A percentile compares a stretch with the other conserved stretches of the same genome.
Conservation (phyloP, 2,797 vertebrate genomes). For the Sebastes steindachneri region DNA sequence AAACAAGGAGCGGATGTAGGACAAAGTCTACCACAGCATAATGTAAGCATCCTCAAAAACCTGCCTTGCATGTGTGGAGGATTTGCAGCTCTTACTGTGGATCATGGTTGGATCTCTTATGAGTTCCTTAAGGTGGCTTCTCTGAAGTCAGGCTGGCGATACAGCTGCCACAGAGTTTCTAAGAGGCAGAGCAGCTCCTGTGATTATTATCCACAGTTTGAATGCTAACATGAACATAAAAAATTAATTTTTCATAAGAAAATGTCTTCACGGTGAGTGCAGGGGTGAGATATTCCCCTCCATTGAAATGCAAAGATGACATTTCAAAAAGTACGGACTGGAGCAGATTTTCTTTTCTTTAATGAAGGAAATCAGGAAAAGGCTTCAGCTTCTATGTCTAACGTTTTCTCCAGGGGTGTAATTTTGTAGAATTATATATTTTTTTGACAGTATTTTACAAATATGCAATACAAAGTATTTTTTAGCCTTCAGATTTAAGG, state of each 20-base stretch:
- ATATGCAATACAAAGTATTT: not conserved
- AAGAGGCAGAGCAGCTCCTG: not conserved
- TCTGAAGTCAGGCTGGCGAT: not conserved
- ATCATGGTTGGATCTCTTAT: not conserved
- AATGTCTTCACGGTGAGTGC: not conserved
- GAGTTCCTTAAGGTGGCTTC: not conserved
- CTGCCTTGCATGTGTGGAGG: not conserved
- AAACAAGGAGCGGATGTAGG: not conserved
- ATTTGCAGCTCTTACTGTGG: not conserved
- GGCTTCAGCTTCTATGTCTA: not conserved
- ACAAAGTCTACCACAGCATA: not conserved
- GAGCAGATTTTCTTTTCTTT: not conserved
- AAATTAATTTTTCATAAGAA: not conserved
- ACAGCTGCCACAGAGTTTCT: not conserved
- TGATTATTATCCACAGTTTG: constrained; percentile 24
- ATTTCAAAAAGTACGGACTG: constrained; percentile 35
- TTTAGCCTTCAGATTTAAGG: not conserved
- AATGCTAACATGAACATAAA: not conserved
- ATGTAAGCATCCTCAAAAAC: not conserved
- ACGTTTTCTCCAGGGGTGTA: constrained; percentile 13
- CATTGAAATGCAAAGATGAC: constrained; percentile 48
- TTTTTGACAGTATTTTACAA: not conserved
- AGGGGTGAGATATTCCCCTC: not conserved
- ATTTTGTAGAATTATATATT: not conserved
- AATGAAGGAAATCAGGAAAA: constrained; percentile 2